Base-by-base conservation (phyloP, 2,888 invertebrate genomes). In the Scrobipalpa costella region DNA sequence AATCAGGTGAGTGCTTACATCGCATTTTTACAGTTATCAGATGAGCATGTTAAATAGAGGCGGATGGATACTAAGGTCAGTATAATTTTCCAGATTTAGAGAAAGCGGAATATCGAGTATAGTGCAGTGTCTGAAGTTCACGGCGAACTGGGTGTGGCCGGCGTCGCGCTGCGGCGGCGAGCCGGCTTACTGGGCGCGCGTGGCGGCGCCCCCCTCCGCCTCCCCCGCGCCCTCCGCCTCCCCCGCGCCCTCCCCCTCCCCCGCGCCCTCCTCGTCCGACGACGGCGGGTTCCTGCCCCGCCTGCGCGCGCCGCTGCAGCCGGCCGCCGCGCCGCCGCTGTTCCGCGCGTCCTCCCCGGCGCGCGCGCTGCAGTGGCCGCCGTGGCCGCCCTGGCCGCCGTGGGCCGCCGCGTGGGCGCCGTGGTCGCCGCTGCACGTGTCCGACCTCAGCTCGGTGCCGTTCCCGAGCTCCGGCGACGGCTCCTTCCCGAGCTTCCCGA, bases 41-140 rank as follows among this genome's bases (percentile, higher is more conserved):
- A 27, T 5, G 27, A 27, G 2, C 27, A 27, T 3, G 13, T 11
- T n/a, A 19, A 7, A 0, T 34, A 1, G 27, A 19, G 21, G 11
- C 1, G 17, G 49, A 17, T 8, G 2, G 19, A 17, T 2, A 9
- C 50, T 50, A 2, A 21, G 8, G 21, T 50, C 50, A 11, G 9
- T 6, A 44, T 60, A 44, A n/a, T 55, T 40, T 66, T 63, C 27
- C 93, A 97, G 96, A 96, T 94, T 95, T 96, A 95, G 96, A 95
- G 95, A 96, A 95, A 94, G 96, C 96, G 94, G 97, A 97, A 95
- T 97, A 97, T 96, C 97, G 96, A 95, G 96, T 96, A 92, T 97
- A 94, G 95, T 94, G 89, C 93, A 95, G 76, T 92, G 92, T 80
- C 74, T 92, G 78, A 88, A 90, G 71, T 91, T 92, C 77, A 89